A percentile compares a stretch with the other conserved stretches of the same genome.
These are phyloP conservation scores for Fundulus diaphanus DNA, from an alignment of 2,797 vertebrate genomes.

Conservation along the genomic window DNA sequence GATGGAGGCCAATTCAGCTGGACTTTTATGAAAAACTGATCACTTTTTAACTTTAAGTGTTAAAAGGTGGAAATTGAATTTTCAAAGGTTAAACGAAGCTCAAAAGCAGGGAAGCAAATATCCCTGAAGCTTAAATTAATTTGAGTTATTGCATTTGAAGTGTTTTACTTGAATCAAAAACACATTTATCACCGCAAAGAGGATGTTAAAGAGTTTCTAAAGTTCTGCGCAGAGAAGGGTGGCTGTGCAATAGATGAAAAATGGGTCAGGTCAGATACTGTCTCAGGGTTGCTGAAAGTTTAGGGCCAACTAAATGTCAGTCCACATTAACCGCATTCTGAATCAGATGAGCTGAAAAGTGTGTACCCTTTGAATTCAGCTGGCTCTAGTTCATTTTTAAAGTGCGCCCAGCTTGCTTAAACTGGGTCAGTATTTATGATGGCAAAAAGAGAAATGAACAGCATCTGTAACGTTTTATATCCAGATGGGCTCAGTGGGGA, in stretches of 20 bases:
- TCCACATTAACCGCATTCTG: conserved; percentile 63
- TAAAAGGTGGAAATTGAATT: conserved; percentile 63
- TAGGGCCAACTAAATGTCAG: conserved; percentile 68
- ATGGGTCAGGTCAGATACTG: conserved; percentile 71
- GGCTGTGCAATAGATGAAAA: conserved; percentile 50
- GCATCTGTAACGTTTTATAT: conserved; percentile 64
- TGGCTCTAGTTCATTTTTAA: conserved; percentile 60
- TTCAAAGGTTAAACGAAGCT: conserved; percentile 57
- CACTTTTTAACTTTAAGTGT: conserved; percentile 76
- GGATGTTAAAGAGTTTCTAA: conserved; percentile 40
- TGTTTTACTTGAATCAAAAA: conserved; percentile 6
- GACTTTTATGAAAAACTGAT: conserved; percentile 85
- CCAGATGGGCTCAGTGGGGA: conserved; percentile 54
- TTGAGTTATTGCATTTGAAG: neutral
- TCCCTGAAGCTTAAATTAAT: conserved; percentile 15
- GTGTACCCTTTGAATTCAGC: conserved; percentile 60
- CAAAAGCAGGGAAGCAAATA: conserved; percentile 27
- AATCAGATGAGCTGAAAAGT: conserved; percentile 55
- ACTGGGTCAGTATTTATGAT: conserved; percentile 70
- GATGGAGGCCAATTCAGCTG: conserved; percentile 90
- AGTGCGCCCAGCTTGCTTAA: conserved; percentile 58
- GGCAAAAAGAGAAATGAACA: conserved; percentile 44
- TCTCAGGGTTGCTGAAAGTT: conserved; percentile 62
- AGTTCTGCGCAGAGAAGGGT: conserved; percentile 45
- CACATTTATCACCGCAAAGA: conserved; percentile 18